A percentile compares a stretch with the other conserved stretches of the same genome.
Evolutionary conservation across 2,113 vertebrate genomes (phyloP).

Genomic region (Campylorhamphus procurvoides): DNA sequence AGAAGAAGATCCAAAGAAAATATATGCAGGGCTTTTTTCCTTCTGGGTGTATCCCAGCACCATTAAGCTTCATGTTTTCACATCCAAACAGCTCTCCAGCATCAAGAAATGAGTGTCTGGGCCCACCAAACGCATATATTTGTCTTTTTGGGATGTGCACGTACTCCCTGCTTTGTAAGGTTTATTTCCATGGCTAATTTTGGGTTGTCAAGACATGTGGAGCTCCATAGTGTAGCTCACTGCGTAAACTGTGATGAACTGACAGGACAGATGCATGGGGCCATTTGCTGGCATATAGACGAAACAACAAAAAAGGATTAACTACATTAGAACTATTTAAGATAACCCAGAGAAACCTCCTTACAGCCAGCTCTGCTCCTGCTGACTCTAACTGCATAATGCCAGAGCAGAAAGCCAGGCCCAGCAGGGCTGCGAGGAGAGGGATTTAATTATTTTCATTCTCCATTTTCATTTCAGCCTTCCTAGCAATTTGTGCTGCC

Average conservation of each 20-base stretch:
- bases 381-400: constrained; percentile 57
- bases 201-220: neutral
- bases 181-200: neutral
- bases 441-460: constrained; percentile 64
- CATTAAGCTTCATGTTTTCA: neutral
- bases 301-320: neutral
- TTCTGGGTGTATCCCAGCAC: neutral
- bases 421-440: constrained; percentile 30
- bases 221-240: neutral
- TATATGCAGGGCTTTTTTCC: neutral
- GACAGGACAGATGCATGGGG: neutral
- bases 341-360: constrained; percentile 11
- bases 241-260: neutral
- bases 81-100: neutral
- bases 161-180: neutral
- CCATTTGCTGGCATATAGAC: neutral
- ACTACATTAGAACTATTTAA: neutral
- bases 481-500: constrained; percentile 41
- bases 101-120: neutral
- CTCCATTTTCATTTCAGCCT: constrained; percentile 56
- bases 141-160: neutral
- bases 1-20: neutral
- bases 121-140: neutral
- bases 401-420: constrained; percentile 43
- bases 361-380: constrained; percentile 44